These are phyloP conservation scores for Illadopsis cleaveri DNA, from an alignment of 2,113 vertebrate genomes.

Conservation along the genomic window DNA sequence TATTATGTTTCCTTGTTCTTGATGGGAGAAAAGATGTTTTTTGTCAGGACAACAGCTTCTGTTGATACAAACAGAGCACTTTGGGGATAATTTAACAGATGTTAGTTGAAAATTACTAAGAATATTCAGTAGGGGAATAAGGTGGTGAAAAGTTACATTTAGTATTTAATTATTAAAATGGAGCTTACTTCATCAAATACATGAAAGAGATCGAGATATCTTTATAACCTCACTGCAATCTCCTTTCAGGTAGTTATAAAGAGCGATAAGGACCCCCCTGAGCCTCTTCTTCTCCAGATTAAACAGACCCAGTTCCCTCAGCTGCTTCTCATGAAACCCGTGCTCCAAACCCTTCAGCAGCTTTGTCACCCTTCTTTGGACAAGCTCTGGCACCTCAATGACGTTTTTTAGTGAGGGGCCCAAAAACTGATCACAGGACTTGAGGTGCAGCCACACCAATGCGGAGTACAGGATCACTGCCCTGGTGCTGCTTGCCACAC, in stretches of 20 bases:
- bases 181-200: background rate
- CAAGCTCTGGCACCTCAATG: background rate
- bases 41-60: background rate
- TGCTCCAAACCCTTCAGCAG: background rate
- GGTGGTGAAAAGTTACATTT: background rate
- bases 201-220: background rate
- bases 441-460: background rate
- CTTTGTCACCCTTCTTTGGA: background rate
- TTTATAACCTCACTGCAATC: background rate
- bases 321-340: background rate
- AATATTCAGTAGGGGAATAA: background rate
- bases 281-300: background rate
- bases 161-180: background rate
- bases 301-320: background rate
- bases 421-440: background rate
- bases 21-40: background rate
- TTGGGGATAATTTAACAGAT: background rate
- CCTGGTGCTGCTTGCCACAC: background rate
- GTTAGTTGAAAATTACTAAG: background rate
- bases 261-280: fast-evolving
- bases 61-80: background rate
- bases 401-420: background rate
- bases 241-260: background rate
- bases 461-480: background rate
- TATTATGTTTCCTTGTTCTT: background rate